Base-by-base conservation (phyloP, 2,888 invertebrate genomes). In the Agrochola circellaris region DNA sequence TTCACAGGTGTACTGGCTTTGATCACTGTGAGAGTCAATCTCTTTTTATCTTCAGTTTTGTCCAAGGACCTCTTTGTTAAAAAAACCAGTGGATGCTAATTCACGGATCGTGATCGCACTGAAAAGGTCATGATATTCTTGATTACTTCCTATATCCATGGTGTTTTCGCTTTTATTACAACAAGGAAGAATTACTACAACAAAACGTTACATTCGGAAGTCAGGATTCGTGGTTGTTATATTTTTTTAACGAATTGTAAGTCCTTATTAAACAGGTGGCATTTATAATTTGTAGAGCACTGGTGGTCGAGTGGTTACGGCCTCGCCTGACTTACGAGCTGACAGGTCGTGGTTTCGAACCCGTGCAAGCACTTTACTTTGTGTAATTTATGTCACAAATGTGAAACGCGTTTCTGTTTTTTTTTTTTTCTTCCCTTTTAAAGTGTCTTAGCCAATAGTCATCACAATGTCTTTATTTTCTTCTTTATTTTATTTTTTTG, bases 71-170 rank as follows among this genome's bases (percentile, higher is more conserved):
- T 45, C 38, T 82, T 61, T 48, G 66, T 79, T 62, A 15, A n/a
- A 66, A 67, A 67, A 48, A 54, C 30, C 4, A 26, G 4, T 66
- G 45, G 66, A 48, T 45, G 26, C 5, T 23, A 54, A 48, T 45
- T 82, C 54, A 75, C 58, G 65, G 82, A 66, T 66, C 65, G 76
- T 79, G 76, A 79, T 66, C 30, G 0, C n/a, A 73, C 60, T 13
- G 54, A 54, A 34, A 79, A 75, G 76, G 65, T 66, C 81, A 42
- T 51, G 75, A 17, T 38, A 30, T n/a, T 30, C n/a, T 2, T 78
- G 38, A 75, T 62, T 34, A 62, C 30, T 81, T 75, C 56, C 77
- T 81, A 58, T 0, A 23, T 81, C 7, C n/a, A 64, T 58, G 64
- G 82, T 64, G 51, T 45, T 81, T 62, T 74, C 30, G 34, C 15